Conservation (phyloP, 2,113 vertebrate species). For the Paratilapia polleni region DNA sequence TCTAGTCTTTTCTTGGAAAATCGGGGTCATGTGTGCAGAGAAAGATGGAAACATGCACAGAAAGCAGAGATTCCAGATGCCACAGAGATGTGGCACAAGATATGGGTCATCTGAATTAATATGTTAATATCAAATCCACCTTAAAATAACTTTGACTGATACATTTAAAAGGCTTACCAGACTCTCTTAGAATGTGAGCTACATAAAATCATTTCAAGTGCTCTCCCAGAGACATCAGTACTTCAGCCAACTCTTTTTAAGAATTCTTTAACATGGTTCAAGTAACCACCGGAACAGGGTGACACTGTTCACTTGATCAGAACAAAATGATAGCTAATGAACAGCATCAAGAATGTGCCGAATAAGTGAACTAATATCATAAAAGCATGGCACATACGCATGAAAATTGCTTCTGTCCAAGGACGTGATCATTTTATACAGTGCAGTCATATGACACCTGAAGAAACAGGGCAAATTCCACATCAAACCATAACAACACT, state of each 20-base stretch:
- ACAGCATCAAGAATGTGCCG: neutral
- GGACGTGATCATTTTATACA: neutral
- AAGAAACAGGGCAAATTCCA: neutral
- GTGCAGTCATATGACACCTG: neutral
- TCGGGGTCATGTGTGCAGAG: conserved; percentile 27
- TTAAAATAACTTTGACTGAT: neutral
- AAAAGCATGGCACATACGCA: neutral
- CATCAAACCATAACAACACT: neutral
- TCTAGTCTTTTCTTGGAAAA: conserved; percentile 34
- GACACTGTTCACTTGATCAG: neutral
- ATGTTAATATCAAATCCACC: neutral
- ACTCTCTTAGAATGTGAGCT: neutral
- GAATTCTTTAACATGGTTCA: neutral
- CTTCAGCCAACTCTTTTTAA: neutral
- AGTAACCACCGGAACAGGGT: neutral
- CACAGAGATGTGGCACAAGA: neutral
- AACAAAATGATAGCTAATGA: neutral
- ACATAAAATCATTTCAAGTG: neutral
- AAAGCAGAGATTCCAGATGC: neutral
- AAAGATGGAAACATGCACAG: neutral
- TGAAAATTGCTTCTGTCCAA: neutral
- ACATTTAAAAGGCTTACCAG: neutral
- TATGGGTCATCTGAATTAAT: neutral
- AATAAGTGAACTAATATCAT: neutral
- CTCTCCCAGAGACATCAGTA: neutral